Conservation (phyloP, 2,113 vertebrate species). For the Spea bombifrons region DNA sequence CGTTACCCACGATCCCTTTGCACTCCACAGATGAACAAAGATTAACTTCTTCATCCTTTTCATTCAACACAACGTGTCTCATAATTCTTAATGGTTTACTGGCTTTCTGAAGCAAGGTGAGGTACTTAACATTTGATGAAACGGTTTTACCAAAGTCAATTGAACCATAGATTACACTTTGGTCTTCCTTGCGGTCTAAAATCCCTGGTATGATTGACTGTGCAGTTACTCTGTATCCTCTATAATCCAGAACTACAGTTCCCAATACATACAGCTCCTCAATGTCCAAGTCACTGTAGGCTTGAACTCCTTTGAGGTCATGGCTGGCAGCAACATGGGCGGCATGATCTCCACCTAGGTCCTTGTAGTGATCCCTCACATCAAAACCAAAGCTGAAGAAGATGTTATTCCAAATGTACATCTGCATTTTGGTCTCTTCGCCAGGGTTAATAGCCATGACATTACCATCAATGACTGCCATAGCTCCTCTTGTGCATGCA, state of each 20-base stretch:
- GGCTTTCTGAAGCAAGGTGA: slow-evolving; percentile 65
- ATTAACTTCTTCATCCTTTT: slow-evolving; percentile 58
- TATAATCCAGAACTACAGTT: slow-evolving; percentile 73
- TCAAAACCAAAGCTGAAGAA: slow-evolving; percentile 71
- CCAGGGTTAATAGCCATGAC: slow-evolving; percentile 69
- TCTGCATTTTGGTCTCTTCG: slow-evolving; percentile 62
- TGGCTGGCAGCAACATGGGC: slow-evolving; percentile 69
- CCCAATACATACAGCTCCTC: slow-evolving; percentile 70
- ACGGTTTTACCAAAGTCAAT: slow-evolving; percentile 65
- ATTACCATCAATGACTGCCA: slow-evolving; percentile 70
- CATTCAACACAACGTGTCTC: slow-evolving; percentile 62
- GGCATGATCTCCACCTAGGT: slow-evolving; percentile 67
- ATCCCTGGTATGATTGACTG: slow-evolving; percentile 74
- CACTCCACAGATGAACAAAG: slow-evolving; percentile 73
- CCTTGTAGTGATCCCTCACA: slow-evolving; percentile 49
- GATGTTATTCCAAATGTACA: slow-evolving; percentile 72
- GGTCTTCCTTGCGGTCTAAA: slow-evolving; percentile 60
- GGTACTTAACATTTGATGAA: slow-evolving; percentile 59
- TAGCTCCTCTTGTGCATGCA: slow-evolving; percentile 65
- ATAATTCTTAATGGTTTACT: slow-evolving; percentile 67
- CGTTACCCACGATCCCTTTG: slow-evolving; percentile 74
- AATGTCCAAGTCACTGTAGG: slow-evolving; percentile 65
- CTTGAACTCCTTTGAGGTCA: slow-evolving; percentile 69
- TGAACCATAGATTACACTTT: slow-evolving; percentile 66
- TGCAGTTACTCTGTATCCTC: slow-evolving; percentile 72